Evolutionary conservation across 2,888 invertebrate genomes (phyloP).

Genomic region (Apocheima hispidaria): DNA sequence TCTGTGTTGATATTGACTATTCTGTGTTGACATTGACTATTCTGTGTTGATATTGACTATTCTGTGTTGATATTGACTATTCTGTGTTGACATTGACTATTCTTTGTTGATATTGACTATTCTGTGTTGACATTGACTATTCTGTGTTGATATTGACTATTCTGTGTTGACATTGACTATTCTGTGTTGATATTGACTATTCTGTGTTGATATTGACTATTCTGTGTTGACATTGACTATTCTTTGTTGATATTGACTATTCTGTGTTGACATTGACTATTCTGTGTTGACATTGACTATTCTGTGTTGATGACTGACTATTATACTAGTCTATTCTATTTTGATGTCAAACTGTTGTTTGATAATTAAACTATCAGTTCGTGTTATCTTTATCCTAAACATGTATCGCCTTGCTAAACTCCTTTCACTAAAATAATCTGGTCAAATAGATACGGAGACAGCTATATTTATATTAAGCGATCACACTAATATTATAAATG

Average conservation of each 20-base stretch:
- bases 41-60: too few relatives aligned
- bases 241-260: neutral
- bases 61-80: too few relatives aligned
- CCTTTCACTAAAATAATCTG: conserved; percentile 22
- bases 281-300: neutral
- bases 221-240: neutral
- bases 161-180: neutral
- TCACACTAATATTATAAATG: too few relatives aligned
- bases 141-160: neutral
- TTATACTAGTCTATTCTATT: neutral
- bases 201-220: neutral
- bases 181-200: neutral
- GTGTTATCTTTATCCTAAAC: neutral
- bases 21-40: too few relatives aligned
- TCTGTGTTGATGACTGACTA: neutral
- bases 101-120: too few relatives aligned
- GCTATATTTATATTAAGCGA: too few relatives aligned
- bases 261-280: neutral
- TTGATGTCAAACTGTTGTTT: neutral
- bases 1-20: too few relatives aligned
- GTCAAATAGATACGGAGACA: neutral
- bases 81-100: too few relatives aligned
- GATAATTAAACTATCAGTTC: neutral
- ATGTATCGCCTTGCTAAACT: conserved; percentile 17
- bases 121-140: too few relatives aligned